Conservation (phyloP, 1,140 invertebrate species). For the Heliothis subflexa region DNA sequence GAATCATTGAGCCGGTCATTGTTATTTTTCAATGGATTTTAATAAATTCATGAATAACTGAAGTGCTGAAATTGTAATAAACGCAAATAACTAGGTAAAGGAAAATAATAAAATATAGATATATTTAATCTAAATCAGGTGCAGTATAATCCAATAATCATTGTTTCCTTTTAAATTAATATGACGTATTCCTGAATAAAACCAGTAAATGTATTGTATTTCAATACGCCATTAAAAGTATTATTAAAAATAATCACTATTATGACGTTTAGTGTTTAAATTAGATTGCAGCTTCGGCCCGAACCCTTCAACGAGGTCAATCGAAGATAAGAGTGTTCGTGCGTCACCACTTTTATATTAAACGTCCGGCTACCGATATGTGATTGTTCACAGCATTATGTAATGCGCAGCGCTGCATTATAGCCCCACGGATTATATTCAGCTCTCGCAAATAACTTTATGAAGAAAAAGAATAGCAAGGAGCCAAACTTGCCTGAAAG, state of each 20-base stretch:
- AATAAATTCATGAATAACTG: neutral
- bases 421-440: neutral
- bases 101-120: neutral
- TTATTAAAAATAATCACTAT: slow-evolving; percentile 37
- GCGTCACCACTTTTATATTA: slow-evolving; percentile 65
- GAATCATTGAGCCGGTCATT: neutral
- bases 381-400: slow-evolving; percentile 45
- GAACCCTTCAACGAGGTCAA: slow-evolving; percentile 74
- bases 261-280: slow-evolving; percentile 44
- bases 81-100: neutral
- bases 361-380: slow-evolving; percentile 46
- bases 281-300: slow-evolving; percentile 57
- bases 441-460: slow-evolving; percentile 23
- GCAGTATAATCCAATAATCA: neutral
- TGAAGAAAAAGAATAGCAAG: slow-evolving; percentile 5
- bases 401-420: slow-evolving; percentile 12
- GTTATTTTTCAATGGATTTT: neutral
- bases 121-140: too few species aligned
- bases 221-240: neutral
- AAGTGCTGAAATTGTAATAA: neutral
- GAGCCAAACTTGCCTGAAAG: slow-evolving; percentile 39
- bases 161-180: neutral
- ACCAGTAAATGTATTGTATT: neutral
- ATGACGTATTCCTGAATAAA: neutral
- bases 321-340: slow-evolving; percentile 74